Evolutionary conservation across 2,888 invertebrate genomes (phyloP), one percentile per base, ranked within the genome.

Genomic region (Drosophila differens): DNA sequence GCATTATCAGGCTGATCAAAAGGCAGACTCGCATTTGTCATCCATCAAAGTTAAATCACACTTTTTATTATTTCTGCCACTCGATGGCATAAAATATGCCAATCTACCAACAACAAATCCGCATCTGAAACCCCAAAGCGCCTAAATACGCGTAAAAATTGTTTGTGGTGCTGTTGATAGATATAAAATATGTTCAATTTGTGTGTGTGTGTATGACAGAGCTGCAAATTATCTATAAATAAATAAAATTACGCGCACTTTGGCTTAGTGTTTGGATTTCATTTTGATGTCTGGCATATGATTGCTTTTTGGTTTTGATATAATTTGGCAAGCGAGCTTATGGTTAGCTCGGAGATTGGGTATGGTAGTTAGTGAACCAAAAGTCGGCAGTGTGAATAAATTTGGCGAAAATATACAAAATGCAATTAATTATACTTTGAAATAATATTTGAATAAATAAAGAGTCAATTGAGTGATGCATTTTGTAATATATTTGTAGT

Each of bases 31-130:
- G 86, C 81, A 84, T 87, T 92, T 91, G 91, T 90, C 92, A 92
- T 92, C 92, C 92, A 92, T 92, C 92, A 92, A 92, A 88, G 92
- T 91, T 91, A 91, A 92, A 91, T 92, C 92, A 86, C 90, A 91
- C 91, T 91, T 91, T 91, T 92, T 92, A 91, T 92, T 91, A 90
- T 92, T 79, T 83, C 74, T 83, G 71, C 74, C 83, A 82, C 57
- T 83, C 66, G 70, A 57, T 72, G 74, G 70, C 70, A 83, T 75
- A 44, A 82, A 81, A 79, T 80, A 71, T 83, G 84, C 79, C 84
- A 74, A 78, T 60, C 80, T 63, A 63, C 79, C 61, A 72, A 67
- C 72, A 74, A 70, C 65, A 77, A 70, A 67, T 75, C 80, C 76
- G 76, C 72, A 70, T 60, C 33, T 54, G 49, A 67, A 72, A 76